A percentile compares a stretch with the other conserved stretches of the same genome.
phyloP scores from a whole-genome alignment of 2,888 invertebrate genomes.

The Drosophila rubida region DNA sequence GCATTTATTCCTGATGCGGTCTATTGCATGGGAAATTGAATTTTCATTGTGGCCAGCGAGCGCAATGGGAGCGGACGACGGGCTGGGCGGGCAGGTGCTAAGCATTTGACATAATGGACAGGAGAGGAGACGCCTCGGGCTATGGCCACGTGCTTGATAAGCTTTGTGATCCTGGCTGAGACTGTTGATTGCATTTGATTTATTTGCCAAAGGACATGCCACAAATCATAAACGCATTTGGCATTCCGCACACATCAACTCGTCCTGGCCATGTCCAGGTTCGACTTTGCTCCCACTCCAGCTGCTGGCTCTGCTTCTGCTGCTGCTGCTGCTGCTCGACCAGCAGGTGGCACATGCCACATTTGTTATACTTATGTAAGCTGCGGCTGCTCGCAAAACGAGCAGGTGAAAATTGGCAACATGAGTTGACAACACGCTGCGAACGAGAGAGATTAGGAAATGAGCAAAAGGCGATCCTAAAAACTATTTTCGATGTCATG shows the following conservation, averaged over 20 bases:
- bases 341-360: conserved; percentile 33
- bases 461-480: conserved; percentile 63
- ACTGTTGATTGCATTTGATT: conserved; percentile 79
- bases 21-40: conserved; percentile 63
- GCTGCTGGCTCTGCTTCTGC: neutral
- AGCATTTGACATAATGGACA: conserved; percentile 53
- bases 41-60: conserved; percentile 58
- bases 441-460: conserved; percentile 58
- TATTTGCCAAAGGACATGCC: conserved; percentile 74
- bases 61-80: neutral
- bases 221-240: conserved; percentile 79
- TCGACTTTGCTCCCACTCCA: neutral
- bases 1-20: conserved; percentile 46
- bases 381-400: conserved; percentile 52
- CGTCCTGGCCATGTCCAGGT: conserved; percentile 1
- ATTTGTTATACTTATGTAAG: conserved; percentile 71
- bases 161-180: conserved; percentile 50
- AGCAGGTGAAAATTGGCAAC: conserved; percentile 78
- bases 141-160: conserved; percentile 45
- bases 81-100: conserved; percentile 24
- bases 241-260: conserved; percentile 42
- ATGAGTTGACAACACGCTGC: conserved; percentile 74
- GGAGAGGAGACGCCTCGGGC: conserved; percentile 5
- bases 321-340: neutral
- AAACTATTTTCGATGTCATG: conserved; percentile 76